A percentile compares a stretch with the other conserved stretches of the same genome.
These are phyloP conservation scores for Aradophagus sp. DNA, from an alignment of 1,140 invertebrate genomes.

Conservation along the genomic window DNA sequence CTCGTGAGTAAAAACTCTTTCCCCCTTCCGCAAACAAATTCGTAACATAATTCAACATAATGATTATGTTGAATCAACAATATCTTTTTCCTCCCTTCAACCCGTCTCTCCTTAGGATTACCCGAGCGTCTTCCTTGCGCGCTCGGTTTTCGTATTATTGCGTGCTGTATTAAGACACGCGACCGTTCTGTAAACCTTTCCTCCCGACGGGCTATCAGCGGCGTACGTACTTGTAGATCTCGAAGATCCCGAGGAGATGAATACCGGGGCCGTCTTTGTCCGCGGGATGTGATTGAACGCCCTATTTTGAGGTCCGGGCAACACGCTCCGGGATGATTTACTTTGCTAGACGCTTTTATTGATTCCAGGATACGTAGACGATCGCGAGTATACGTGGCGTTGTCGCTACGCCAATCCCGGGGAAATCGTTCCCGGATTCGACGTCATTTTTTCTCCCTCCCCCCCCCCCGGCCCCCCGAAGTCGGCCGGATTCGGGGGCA, in stretches of 20 bases:
- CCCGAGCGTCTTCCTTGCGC: not conserved
- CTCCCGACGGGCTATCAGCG: constrained; percentile 1
- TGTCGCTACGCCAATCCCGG: too few species aligned
- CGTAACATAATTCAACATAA: too few species aligned
- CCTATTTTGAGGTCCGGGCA: not conserved
- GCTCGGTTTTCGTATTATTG: constrained; percentile 13
- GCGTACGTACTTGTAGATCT: not conserved
- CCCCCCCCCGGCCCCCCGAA: too few species aligned
- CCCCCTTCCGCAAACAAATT: too few species aligned
- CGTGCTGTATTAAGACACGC: constrained; percentile 10
- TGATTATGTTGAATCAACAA: too few species aligned
- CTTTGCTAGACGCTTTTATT: constrained; percentile 1
- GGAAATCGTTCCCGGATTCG: too few species aligned
- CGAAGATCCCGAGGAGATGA: not conserved
- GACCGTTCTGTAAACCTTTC: constrained; percentile 22
- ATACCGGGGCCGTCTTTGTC: not conserved
- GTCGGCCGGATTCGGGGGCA: too few species aligned
- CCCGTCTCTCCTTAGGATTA: constrained; percentile 1
- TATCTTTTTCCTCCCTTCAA: too few species aligned
- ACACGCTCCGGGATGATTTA: constrained; percentile 1
- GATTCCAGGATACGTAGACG: constrained; percentile 8
- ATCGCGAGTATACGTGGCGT: too few species aligned
- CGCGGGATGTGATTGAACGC: not conserved
- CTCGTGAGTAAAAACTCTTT: too few species aligned
- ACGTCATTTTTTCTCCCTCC: too few species aligned